These are phyloP conservation scores for Potamarius usumacintae DNA, from an alignment of 2,113 vertebrate genomes.

Conservation along the genomic window DNA sequence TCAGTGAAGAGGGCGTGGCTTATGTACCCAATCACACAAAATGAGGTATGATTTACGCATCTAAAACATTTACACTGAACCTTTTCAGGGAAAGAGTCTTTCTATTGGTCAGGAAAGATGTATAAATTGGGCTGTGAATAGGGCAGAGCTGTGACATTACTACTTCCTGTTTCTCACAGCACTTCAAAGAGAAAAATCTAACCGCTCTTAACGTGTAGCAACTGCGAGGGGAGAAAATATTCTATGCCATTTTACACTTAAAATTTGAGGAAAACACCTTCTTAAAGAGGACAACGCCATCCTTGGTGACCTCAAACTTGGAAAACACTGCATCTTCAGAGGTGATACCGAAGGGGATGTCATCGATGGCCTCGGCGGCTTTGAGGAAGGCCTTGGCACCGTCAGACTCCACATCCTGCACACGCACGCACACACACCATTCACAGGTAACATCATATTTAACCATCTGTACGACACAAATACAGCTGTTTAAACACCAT, in stretches of 20 bases:
- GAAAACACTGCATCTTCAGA: constrained; percentile 78
- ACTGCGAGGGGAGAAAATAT: not conserved
- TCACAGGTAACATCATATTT: not conserved
- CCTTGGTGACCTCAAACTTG: constrained; percentile 83
- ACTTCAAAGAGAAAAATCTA: not conserved
- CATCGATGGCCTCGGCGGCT: constrained; percentile 87
- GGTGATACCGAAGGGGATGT: constrained; percentile 88
- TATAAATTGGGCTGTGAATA: not conserved
- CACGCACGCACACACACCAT: not conserved
- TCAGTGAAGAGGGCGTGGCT: not conserved
- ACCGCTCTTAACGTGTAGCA: not conserved
- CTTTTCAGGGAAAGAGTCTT: not conserved
- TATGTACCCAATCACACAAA: not conserved
- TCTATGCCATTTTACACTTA: too few relatives aligned
- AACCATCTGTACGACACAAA: not conserved
- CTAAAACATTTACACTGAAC: not conserved
- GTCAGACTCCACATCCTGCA: constrained; percentile 76
- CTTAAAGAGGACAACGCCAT: constrained; percentile 89
- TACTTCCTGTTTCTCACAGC: not conserved
- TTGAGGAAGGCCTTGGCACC: constrained; percentile 81
- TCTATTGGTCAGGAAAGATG: not conserved
- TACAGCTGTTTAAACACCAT: not conserved
- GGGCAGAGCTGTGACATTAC: not conserved
- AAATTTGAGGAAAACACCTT: constrained; percentile 76
- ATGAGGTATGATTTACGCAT: not conserved